Percentiles rank a stretch among this genome's conserved stretches.
Evolutionary conservation across 2,888 invertebrate species (phyloP).

Genomic region (Cephus nigrinus): DNA sequence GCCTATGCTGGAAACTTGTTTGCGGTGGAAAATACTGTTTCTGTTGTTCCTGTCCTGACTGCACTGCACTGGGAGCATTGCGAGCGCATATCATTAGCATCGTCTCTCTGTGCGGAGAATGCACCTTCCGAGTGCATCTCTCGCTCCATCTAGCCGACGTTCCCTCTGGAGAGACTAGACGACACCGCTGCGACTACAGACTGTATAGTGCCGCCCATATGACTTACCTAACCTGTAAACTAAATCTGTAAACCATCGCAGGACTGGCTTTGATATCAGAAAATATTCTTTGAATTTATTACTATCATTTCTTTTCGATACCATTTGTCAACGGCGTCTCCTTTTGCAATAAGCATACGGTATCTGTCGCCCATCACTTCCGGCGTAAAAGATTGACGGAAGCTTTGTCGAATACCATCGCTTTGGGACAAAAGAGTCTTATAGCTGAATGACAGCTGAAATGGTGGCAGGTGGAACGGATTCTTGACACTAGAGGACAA

Average conservation of each 20-base stretch:
- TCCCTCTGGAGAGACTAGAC: background rate
- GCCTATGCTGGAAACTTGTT: conserved; percentile 21
- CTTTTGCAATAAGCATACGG: background rate
- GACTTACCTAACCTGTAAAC: background rate
- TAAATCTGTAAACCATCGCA: background rate
- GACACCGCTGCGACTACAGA: background rate
- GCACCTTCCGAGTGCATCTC: conserved; percentile 4
- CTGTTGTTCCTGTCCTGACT: conserved; percentile 16
- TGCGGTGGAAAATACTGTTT: conserved; percentile 27
- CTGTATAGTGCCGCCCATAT: background rate
- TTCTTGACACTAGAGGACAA: background rate
- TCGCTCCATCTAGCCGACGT: background rate
- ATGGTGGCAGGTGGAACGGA: background rate
- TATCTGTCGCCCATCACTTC: background rate
- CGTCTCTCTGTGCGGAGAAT: background rate
- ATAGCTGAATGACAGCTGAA: background rate
- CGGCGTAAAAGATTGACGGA: too few relatives aligned
- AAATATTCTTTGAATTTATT: background rate
- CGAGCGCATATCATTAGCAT: conserved; percentile 28
- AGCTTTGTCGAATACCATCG: background rate
- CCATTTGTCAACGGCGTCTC: background rate
- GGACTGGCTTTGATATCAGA: background rate
- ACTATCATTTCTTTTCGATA: background rate
- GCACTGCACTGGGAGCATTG: conserved; percentile 10
- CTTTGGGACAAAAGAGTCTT: background rate